Conservation (phyloP, 2,888 invertebrate species). For the Pasiphila rectangulata region DNA sequence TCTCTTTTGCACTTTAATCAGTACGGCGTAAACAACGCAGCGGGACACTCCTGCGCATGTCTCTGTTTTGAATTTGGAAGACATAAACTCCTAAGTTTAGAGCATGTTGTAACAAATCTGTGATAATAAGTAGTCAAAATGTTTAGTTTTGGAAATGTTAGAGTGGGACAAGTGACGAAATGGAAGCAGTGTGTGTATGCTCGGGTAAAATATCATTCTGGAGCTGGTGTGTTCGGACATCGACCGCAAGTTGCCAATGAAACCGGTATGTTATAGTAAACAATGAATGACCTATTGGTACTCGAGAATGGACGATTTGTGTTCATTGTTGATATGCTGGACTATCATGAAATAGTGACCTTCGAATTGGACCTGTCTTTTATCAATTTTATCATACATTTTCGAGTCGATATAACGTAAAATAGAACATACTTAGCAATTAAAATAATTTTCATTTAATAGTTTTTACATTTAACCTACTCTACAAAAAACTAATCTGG, state of each 20-base stretch:
- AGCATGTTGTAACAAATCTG: too few species aligned
- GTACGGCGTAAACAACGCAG: slow-evolving; percentile 41
- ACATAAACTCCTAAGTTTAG: slow-evolving; percentile 29
- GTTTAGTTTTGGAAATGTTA: slow-evolving; percentile 53
- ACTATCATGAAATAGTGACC: too few species aligned
- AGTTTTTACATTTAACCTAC: too few species aligned
- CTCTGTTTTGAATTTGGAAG: slow-evolving; percentile 33
- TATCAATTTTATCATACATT: neutral
- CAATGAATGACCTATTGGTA: neutral
- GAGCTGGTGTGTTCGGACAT: slow-evolving; percentile 82
- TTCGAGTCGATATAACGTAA: neutral
- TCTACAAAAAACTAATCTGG: too few species aligned
- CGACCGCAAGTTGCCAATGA: slow-evolving; percentile 65
- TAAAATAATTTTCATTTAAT: too few species aligned
- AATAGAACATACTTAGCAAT: too few species aligned
- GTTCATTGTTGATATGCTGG: neutral
- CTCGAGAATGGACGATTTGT: neutral
- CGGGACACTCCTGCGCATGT: slow-evolving; percentile 57
- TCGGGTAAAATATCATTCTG: slow-evolving; percentile 75
- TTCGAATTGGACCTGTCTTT: neutral
- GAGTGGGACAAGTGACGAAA: slow-evolving; percentile 51
- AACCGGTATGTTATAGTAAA: slow-evolving; percentile 51
- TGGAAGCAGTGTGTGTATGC: slow-evolving; percentile 47
- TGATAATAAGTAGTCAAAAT: slow-evolving; percentile 41
- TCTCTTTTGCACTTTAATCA: slow-evolving; percentile 39